Evolutionary conservation across 2,797 vertebrate species (phyloP).

Genomic region (Fundulus diaphanus): DNA sequence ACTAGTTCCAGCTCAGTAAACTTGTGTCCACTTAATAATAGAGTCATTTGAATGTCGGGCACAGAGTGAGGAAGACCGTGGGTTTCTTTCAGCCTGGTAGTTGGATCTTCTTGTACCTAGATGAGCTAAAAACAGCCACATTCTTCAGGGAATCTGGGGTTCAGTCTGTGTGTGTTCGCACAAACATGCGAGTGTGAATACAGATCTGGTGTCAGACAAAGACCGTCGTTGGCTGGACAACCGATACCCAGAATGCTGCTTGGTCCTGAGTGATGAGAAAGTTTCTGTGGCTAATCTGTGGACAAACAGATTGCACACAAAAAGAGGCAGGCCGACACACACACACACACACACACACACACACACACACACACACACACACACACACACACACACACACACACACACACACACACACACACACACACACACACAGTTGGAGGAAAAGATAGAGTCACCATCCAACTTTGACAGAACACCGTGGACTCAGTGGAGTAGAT

Average conservation of each 20-base stretch:
- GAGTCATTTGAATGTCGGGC: constrained; percentile 68
- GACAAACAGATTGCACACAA: constrained; percentile 78
- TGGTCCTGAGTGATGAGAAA: constrained; percentile 77
- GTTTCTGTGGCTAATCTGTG: constrained; percentile 83
- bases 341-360: constrained; percentile 74
- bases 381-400: constrained; percentile 76
- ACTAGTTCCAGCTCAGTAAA: constrained; percentile 6
- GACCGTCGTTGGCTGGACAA: constrained; percentile 79
- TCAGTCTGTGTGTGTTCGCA: constrained; percentile 57
- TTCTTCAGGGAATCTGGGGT: constrained; percentile 70
- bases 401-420: constrained; percentile 67
- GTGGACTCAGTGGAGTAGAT: constrained; percentile 77
- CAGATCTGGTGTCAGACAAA: constrained; percentile 83
- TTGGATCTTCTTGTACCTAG: constrained; percentile 66
- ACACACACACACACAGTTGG: constrained; percentile 70
- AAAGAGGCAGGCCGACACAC: constrained; percentile 27
- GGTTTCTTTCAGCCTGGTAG: constrained; percentile 64
- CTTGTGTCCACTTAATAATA: constrained; percentile 52
- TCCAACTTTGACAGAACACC: constrained; percentile 67
- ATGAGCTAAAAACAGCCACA: constrained; percentile 76
- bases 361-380: constrained; percentile 70
- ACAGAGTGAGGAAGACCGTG: constrained; percentile 53
- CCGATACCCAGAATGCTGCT: constrained; percentile 80
- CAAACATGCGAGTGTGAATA: constrained; percentile 68
- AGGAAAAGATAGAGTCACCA: constrained; percentile 54